These are phyloP conservation scores for Eretmocerus hayati DNA, from an alignment of 2,888 invertebrate species.

Conservation along the genomic window DNA sequence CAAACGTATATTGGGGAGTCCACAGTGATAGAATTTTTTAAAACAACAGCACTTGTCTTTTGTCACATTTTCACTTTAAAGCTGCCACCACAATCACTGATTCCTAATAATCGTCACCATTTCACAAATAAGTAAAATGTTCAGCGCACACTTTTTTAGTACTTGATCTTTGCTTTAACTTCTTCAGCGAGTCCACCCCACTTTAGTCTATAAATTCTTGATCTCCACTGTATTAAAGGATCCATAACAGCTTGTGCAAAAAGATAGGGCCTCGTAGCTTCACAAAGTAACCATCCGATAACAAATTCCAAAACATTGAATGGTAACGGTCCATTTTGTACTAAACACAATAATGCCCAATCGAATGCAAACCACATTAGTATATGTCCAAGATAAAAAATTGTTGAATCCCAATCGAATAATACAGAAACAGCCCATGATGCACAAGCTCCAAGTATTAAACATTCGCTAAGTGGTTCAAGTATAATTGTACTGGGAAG, in stretches of 20 bases:
- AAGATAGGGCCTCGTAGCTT: conserved; percentile 82
- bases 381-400: conserved; percentile 88
- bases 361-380: conserved; percentile 94
- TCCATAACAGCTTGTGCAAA: conserved; percentile 80
- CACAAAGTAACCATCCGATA: conserved; percentile 90
- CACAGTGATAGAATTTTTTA: no score
- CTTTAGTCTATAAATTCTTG: conserved; percentile 79
- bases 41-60: no score
- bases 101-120: no score
- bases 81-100: no score
- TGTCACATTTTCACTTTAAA: no score
- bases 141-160: conserved; percentile 48
- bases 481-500: conserved; percentile 82
- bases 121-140: no score
- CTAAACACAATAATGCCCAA: conserved; percentile 82
- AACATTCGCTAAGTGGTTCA: conserved; percentile 93
- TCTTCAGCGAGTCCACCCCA: conserved; percentile 96
- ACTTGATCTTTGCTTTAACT: conserved; percentile 67
- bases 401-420: conserved; percentile 81
- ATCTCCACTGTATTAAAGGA: conserved; percentile 89
- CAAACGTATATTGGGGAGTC: no score
- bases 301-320: conserved; percentile 94
- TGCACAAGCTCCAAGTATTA: conserved; percentile 85
- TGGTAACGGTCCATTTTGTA: conserved; percentile 87
- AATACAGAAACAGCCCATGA: conserved; percentile 80